Percentiles rank a stretch among this genome's conserved stretches.
Conservation (phyloP, 2,797 vertebrate genomes). For the Onychomys arenicola region DNA sequence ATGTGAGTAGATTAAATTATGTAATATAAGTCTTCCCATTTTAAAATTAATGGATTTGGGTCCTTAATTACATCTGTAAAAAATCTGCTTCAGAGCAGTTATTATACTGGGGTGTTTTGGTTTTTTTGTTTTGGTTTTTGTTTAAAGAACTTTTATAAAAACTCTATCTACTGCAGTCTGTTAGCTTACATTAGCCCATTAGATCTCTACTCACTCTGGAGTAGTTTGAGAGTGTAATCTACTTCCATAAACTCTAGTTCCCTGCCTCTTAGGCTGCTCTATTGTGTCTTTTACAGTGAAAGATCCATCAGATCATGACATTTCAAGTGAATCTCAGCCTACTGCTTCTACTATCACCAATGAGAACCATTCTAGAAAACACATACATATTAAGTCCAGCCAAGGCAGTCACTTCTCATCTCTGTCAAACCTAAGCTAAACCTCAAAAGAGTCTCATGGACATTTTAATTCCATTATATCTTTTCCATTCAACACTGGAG, state of each 20-base stretch:
- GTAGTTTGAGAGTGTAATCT: neutral
- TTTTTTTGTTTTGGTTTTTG: no score
- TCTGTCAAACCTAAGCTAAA: neutral
- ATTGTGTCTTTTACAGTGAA: neutral
- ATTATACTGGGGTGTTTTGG: neutral
- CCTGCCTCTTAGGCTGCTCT: neutral
- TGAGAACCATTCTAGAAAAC: neutral
- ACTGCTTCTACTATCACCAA: neutral
- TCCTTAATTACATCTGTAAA: neutral
- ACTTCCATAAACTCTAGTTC: constrained; percentile 24
- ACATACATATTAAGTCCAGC: neutral
- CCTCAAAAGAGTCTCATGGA: neutral
- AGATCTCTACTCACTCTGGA: neutral
- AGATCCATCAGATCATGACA: neutral
- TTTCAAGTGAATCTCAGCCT: neutral
- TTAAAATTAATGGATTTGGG: neutral
- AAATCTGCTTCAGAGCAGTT: neutral
- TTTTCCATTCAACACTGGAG: neutral
- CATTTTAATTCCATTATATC: neutral
- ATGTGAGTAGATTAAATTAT: neutral
- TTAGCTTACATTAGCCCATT: constrained; percentile 7
- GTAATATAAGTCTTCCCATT: neutral
- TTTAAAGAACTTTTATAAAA: neutral
- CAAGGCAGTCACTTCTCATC: neutral
- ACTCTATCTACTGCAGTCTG: neutral